Evolutionary conservation across 2,113 vertebrate species (phyloP).

Genomic region (Falcunculus frontatus): DNA sequence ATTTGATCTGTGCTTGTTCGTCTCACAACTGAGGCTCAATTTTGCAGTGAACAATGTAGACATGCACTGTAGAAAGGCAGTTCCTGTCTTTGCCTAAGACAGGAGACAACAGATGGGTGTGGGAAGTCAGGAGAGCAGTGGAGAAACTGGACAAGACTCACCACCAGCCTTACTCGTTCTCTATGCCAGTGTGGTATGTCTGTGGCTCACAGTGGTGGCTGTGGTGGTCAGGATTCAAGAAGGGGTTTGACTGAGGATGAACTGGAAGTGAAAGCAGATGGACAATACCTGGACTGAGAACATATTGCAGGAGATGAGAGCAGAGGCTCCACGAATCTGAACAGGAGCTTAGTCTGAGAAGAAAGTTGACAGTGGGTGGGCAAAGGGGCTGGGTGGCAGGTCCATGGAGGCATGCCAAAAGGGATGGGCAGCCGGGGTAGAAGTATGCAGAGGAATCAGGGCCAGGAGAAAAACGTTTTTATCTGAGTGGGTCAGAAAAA

Average conservation of each 20-base stretch:
- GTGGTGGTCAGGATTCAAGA: not conserved
- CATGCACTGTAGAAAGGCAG: not conserved
- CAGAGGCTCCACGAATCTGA: not conserved
- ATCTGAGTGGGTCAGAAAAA: not conserved
- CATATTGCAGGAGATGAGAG: not conserved
- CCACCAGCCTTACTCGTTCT: not conserved
- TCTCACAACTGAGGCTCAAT: not conserved
- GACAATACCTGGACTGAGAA: not conserved
- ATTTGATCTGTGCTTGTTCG: fast-evolving
- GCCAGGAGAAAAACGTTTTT: not conserved
- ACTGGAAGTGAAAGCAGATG: not conserved
- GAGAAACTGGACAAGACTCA: not conserved
- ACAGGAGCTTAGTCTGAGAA: not conserved
- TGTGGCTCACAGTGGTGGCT: not conserved
- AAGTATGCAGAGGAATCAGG: not conserved
- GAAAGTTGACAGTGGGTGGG: not conserved
- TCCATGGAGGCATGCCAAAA: not conserved
- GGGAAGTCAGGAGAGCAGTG: not conserved
- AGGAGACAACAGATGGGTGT: not conserved
- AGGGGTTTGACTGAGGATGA: not conserved
- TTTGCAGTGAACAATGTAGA: not conserved
- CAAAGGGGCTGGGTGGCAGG: not conserved
- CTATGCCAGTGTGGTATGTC: fast-evolving
- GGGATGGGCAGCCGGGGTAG: not conserved
- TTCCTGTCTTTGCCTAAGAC: not conserved